Evolutionary conservation across 2,797 vertebrate species (phyloP).

Genomic region (Poecilia velifera): DNA sequence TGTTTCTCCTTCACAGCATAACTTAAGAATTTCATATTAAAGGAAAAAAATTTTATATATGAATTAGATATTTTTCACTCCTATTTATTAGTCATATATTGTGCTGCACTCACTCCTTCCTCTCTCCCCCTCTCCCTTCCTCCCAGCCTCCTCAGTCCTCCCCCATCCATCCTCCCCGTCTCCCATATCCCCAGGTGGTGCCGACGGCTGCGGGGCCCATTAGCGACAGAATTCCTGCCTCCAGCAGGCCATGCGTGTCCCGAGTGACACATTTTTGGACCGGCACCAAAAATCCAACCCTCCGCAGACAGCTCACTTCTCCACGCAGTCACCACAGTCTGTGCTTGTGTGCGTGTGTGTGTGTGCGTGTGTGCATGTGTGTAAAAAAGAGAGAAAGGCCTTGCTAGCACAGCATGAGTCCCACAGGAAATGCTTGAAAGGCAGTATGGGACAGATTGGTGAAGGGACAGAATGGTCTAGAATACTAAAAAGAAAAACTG

Average conservation of each 20-base stretch:
- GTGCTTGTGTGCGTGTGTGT: conserved; percentile 40
- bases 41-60: background rate
- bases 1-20: background rate
- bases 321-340: conserved; percentile 68
- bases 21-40: background rate
- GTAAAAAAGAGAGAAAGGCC: conserved; percentile 46
- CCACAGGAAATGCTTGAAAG: conserved; percentile 80
- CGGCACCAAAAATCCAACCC: conserved; percentile 82
- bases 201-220: conserved; percentile 84
- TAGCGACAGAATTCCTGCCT: conserved; percentile 84
- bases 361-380: conserved; percentile 10
- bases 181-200: conserved; percentile 84
- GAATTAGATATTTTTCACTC: conserved; percentile 29
- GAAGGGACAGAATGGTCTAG: conserved; percentile 70
- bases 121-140: conserved; percentile 41
- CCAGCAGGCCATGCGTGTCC: conserved; percentile 86
- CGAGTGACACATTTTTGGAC: conserved; percentile 87
- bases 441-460: conserved; percentile 81
- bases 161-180: conserved; percentile 80
- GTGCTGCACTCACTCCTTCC: conserved; percentile 53
- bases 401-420: conserved; percentile 73
- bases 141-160: conserved; percentile 59
- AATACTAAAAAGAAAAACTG: conserved; percentile 73
- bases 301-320: conserved; percentile 81
- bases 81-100: conserved; percentile 64